Evolutionary conservation across 2,888 invertebrate species (phyloP).

Genomic region (Trachelus troglodyta): DNA sequence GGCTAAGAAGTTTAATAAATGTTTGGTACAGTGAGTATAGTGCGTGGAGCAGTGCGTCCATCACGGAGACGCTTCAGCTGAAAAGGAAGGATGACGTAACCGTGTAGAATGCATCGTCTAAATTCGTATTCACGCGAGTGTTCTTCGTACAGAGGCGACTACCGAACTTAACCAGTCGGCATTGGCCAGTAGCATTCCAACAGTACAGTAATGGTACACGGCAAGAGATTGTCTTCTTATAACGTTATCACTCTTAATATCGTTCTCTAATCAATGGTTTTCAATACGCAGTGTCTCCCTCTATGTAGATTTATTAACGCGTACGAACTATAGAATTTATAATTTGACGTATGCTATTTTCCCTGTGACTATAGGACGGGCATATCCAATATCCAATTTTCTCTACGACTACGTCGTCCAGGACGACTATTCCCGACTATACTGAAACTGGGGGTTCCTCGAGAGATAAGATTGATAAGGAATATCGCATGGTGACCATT

Average conservation of each 20-base stretch:
- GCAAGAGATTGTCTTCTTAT: not conserved
- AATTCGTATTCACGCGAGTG: not conserved
- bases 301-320: not conserved
- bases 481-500: not conserved
- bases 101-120: not conserved
- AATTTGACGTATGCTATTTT: not conserved
- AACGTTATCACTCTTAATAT: not conserved
- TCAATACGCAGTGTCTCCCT: not conserved
- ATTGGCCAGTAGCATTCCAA: not conserved
- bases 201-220: not conserved
- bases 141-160: not conserved
- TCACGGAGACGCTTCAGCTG: not conserved
- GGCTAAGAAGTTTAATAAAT: not conserved
- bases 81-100: not conserved
- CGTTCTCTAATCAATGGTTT: not conserved
- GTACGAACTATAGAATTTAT: not conserved
- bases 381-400: not conserved
- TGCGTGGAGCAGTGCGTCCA: not conserved
- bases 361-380: not conserved
- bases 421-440: not conserved
- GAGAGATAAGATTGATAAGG: not conserved
- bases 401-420: not conserved
- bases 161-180: not conserved
- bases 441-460: not conserved
- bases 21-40: not conserved